phyloP scores from a whole-genome alignment of 1,140 invertebrate species.

The Paramacrobiotus metropolitanus region DNA sequence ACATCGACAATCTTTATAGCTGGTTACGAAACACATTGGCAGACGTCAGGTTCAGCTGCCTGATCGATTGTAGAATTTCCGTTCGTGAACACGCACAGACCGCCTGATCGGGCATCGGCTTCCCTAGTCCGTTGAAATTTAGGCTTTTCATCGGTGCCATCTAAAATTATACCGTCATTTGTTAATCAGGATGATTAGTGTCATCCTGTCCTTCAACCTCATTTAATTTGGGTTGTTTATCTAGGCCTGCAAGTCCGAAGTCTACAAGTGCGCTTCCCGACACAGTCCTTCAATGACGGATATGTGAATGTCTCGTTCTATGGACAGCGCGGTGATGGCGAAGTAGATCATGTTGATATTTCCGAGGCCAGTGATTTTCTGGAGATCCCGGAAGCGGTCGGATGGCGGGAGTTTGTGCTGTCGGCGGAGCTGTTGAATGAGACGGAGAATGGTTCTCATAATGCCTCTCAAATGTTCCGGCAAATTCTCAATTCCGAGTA shows the following conservation, averaged over 20 bases:
- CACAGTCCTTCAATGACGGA: background rate
- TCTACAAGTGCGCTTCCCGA: background rate
- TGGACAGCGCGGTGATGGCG: background rate
- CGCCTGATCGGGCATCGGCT: too few relatives aligned
- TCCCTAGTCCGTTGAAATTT: too few relatives aligned
- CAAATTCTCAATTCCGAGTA: background rate
- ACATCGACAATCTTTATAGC: too few relatives aligned
- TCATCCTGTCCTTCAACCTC: too few relatives aligned
- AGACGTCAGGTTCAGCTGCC: too few relatives aligned
- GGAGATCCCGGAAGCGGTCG: background rate
- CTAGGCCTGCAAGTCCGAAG: background rate
- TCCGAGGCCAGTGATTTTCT: background rate
- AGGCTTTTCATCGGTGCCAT: too few relatives aligned
- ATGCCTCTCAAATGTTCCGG: background rate
- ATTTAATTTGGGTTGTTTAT: too few relatives aligned
- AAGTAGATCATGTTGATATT: background rate
- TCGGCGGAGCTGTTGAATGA: background rate
- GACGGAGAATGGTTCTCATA: background rate
- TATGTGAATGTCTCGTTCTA: slow-evolving; percentile 1
- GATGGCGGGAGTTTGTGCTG: background rate
- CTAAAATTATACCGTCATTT: too few relatives aligned
- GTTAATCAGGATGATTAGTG: too few relatives aligned
- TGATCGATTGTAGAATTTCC: too few relatives aligned
- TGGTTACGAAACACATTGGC: too few relatives aligned
- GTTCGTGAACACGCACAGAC: too few relatives aligned